A percentile compares a stretch with the other conserved stretches of the same genome.
Conservation (phyloP, 2,888 invertebrate species). For the Alentia gelatinosa region DNA sequence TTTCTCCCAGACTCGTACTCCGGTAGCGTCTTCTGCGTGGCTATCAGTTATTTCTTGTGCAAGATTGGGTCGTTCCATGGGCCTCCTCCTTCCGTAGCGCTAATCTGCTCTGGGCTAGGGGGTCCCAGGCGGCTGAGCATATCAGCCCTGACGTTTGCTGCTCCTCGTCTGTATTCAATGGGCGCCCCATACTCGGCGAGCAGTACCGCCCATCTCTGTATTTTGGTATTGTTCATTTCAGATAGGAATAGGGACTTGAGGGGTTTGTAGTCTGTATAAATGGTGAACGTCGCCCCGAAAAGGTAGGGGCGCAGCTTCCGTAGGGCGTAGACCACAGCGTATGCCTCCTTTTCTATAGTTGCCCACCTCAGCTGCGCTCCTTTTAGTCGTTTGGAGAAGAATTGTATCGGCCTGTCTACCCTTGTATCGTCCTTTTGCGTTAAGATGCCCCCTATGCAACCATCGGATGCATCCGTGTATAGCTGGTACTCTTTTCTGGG, state of each 20-base stretch:
- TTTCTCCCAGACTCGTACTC: background rate
- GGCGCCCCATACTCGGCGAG: slow-evolving; percentile 57
- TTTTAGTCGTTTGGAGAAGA: background rate
- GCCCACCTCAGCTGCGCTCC: slow-evolving; percentile 25
- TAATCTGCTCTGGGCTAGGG: background rate
- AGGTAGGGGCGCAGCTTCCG: slow-evolving; percentile 49
- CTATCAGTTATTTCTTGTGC: background rate
- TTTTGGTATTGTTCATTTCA: too few relatives aligned
- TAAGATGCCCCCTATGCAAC: background rate
- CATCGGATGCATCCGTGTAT: background rate
- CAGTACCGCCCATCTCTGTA: slow-evolving; percentile 59
- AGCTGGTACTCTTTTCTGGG: background rate
- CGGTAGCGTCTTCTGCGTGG: background rate
- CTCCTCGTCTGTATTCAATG: slow-evolving; percentile 52
- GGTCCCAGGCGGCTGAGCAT: background rate
- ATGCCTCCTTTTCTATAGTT: slow-evolving; percentile 32
- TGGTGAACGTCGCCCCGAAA: slow-evolving; percentile 40
- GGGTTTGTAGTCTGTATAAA: slow-evolving; percentile 49
- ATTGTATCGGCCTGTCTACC: slow-evolving; percentile 23
- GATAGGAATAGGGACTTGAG: slow-evolving; percentile 56
- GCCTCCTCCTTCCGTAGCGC: background rate
- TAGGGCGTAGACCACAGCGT: background rate
- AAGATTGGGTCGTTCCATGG: background rate
- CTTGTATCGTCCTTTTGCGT: background rate
- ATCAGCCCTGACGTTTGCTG: slow-evolving; percentile 55